Evolutionary conservation across 2,888 invertebrate species (phyloP).

Genomic region (Epistrophe eligans): DNA sequence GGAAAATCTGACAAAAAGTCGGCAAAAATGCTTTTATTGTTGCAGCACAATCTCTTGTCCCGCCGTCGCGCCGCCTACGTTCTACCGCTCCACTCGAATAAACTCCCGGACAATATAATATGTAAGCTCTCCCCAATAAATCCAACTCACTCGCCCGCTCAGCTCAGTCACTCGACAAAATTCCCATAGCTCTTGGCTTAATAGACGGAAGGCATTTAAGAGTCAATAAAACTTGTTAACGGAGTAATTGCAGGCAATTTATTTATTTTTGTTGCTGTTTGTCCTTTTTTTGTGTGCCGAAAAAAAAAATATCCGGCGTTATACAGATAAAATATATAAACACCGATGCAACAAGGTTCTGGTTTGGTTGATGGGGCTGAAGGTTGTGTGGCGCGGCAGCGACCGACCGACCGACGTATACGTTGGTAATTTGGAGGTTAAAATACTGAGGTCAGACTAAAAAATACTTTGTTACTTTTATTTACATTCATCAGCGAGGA

Average conservation of each 20-base stretch:
- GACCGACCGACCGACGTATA: too few relatives aligned
- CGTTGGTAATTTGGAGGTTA: background rate
- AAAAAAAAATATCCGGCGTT: slow-evolving; percentile 11
- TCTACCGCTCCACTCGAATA: background rate
- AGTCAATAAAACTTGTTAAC: slow-evolving; percentile 85
- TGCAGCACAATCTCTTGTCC: slow-evolving; percentile 36
- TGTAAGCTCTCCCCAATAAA: slow-evolving; percentile 59
- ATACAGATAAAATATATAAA: slow-evolving; percentile 67
- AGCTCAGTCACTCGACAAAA: slow-evolving; percentile 58
- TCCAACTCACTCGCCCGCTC: slow-evolving; percentile 57
- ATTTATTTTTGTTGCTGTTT: slow-evolving; percentile 79
- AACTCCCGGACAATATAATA: slow-evolving; percentile 18
- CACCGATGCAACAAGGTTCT: slow-evolving; percentile 47
- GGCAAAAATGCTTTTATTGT: slow-evolving; percentile 67
- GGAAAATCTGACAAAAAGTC: slow-evolving; percentile 75
- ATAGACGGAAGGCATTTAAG: slow-evolving; percentile 80
- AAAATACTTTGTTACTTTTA: slow-evolving; percentile 23
- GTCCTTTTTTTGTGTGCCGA: slow-evolving; percentile 44
- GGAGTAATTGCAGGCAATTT: slow-evolving; percentile 84
- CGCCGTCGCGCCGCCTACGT: too few relatives aligned
- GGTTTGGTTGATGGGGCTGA: background rate
- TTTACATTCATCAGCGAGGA: slow-evolving; percentile 25
- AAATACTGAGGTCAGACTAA: background rate
- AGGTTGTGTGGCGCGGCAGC: too few relatives aligned
- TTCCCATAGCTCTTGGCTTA: slow-evolving; percentile 75